Conservation (phyloP, 2,797 vertebrate species). For the Acanthis flammea region DNA sequence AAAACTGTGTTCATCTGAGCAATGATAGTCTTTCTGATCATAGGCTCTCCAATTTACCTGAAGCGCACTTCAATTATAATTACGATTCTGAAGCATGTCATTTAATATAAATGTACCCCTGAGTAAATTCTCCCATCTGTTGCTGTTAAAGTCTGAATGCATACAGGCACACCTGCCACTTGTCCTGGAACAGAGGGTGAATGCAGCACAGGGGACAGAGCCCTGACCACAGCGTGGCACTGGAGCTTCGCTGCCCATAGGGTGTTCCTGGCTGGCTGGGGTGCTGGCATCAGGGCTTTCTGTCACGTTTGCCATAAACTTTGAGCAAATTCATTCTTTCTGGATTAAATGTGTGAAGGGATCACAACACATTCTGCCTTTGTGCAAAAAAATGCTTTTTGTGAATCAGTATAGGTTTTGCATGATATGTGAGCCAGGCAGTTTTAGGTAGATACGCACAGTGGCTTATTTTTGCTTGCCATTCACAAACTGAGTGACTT, state of each 20-base stretch:
- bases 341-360: background rate
- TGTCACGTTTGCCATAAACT: background rate
- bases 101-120: background rate
- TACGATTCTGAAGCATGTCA: background rate
- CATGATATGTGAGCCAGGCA: background rate
- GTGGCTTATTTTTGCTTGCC: background rate
- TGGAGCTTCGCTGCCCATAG: accelerated
- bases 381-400: background rate
- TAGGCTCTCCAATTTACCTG: background rate
- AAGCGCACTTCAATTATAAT: background rate
- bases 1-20: background rate
- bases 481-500: background rate
- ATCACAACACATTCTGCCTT: background rate
- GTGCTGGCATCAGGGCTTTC: background rate
- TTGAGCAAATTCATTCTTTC: accelerated
- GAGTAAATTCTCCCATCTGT: background rate
- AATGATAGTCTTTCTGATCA: background rate
- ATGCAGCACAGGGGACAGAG: accelerated
- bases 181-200: background rate
- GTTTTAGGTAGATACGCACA: background rate
- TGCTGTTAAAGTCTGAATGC: background rate
- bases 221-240: accelerated
- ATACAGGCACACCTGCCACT: accelerated
- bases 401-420: background rate
- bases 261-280: accelerated